These are phyloP conservation scores for Drosophila prostipennis DNA, from an alignment of 2,888 invertebrate species.

Conservation along the genomic window DNA sequence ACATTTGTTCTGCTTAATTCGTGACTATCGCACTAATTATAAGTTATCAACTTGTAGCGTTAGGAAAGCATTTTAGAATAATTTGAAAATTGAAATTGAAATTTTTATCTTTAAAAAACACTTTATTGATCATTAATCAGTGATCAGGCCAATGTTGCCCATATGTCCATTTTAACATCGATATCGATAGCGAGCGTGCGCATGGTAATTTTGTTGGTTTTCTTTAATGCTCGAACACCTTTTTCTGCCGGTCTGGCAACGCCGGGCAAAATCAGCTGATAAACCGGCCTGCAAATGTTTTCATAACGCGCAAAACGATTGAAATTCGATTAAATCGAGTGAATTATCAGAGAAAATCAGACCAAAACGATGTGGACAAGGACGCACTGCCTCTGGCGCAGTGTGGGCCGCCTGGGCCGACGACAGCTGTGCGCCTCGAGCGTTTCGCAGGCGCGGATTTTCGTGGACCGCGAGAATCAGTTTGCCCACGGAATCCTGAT, in stretches of 20 bases:
- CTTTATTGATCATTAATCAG: background rate
- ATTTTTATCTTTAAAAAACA: no score
- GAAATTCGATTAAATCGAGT: background rate
- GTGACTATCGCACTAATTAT: no score
- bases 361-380: slow-evolving; percentile 13
- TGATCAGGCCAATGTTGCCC: background rate
- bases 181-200: background rate
- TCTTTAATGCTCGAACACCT: background rate
- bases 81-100: no score
- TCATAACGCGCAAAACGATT: slow-evolving; percentile 20
- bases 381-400: slow-evolving; percentile 34
- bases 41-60: no score
- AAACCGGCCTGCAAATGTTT: background rate
- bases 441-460: slow-evolving; percentile 60
- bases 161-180: background rate
- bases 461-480: slow-evolving; percentile 79
- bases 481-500: slow-evolving; percentile 80
- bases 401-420: slow-evolving; percentile 34
- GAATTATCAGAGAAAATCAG: background rate
- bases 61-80: no score
- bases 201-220: background rate
- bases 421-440: slow-evolving; percentile 43
- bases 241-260: background rate
- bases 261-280: slow-evolving; percentile 8
- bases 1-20: no score